Conservation (phyloP, 2,888 invertebrate genomes). For the Dryomyza anilis region DNA sequence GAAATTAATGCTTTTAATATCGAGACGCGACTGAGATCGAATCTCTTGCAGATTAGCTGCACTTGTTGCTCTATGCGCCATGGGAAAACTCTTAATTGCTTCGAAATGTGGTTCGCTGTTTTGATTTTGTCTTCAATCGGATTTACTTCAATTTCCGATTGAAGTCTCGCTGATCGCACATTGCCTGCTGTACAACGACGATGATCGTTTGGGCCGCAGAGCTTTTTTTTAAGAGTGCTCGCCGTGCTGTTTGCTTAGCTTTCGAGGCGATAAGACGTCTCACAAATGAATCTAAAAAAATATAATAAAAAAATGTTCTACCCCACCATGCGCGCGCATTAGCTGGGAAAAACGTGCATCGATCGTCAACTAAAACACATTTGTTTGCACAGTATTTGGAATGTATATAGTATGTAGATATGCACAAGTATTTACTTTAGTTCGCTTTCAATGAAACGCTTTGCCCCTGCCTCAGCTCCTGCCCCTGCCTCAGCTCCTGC, state of each 20-base stretch:
- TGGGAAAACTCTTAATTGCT: background rate
- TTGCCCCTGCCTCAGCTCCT: background rate
- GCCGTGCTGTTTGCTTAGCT: background rate
- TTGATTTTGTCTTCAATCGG: background rate
- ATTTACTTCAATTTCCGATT: background rate
- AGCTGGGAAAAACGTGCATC: background rate
- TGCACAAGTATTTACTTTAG: no score
- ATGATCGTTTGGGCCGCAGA: background rate
- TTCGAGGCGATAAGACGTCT: background rate
- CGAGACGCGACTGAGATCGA: background rate
- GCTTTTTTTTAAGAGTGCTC: background rate
- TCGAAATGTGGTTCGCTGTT: background rate
- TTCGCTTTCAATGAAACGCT: no score
- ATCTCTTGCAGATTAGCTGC: background rate
- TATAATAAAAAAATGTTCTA: no score
- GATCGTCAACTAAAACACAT: background rate
- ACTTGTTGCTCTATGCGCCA: slow-evolving; percentile 5
- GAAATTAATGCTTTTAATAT: no score
- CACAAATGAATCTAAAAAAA: no score
- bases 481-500: background rate
- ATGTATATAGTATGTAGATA: background rate
- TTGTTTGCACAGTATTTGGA: background rate
- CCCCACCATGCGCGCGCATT: no score
- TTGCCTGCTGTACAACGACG: background rate
- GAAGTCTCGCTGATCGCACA: no score